Evolutionary conservation across 2,797 vertebrate species (phyloP).

Genomic region (Melanogrammus aeglefinus): DNA sequence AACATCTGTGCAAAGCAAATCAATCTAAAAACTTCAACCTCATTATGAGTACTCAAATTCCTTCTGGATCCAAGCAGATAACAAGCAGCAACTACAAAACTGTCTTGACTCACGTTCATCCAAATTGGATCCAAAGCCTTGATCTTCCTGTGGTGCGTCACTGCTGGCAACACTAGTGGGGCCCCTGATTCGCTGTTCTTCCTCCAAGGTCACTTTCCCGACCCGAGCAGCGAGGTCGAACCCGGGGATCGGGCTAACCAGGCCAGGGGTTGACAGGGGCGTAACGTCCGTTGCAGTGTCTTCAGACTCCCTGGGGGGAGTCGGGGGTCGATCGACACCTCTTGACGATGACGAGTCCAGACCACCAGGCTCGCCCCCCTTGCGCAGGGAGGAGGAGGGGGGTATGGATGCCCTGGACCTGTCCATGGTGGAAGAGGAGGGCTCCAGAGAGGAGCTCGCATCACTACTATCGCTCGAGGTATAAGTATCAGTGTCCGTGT

Average conservation of each 20-base stretch:
- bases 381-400: slow-evolving; percentile 23
- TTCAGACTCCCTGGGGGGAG: slow-evolving; percentile 73
- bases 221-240: slow-evolving; percentile 72
- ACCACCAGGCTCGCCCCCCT: slow-evolving; percentile 7
- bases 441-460: slow-evolving; percentile 26
- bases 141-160: slow-evolving; percentile 24
- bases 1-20: no score
- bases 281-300: slow-evolving; percentile 87
- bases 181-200: slow-evolving; percentile 17
- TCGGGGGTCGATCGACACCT: slow-evolving; percentile 43
- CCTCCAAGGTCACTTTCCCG: slow-evolving; percentile 35
- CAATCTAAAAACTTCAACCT: no score
- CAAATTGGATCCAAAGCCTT: slow-evolving; percentile 37
- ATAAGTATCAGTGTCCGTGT: slow-evolving; percentile 41
- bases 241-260: slow-evolving; percentile 77
- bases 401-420: slow-evolving; percentile 17
- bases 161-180: slow-evolving; percentile 44
- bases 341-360: slow-evolving; percentile 23
- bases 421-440: neutral
- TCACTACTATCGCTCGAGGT: slow-evolving; percentile 29
- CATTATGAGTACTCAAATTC: neutral
- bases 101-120: slow-evolving; percentile 53
- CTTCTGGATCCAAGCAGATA: neutral
- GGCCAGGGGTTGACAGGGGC: slow-evolving; percentile 84
- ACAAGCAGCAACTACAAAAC: neutral